Base-by-base conservation (phyloP, 2,888 invertebrate genomes). In the Morpho deidamia region DNA sequence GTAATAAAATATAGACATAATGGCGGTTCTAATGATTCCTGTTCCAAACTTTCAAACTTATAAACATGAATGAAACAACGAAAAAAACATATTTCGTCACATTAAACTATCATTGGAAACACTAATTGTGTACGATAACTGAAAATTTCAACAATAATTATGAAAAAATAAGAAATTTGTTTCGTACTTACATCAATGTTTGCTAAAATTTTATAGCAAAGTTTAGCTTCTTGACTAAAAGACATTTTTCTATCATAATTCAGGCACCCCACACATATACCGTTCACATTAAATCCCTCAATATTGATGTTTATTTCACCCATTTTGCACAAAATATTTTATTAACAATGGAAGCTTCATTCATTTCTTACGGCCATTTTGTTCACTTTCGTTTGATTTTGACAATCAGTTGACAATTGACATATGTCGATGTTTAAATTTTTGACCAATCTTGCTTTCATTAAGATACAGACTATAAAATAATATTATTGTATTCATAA, bases 221-320 rank as follows among this genome's bases (percentile, higher is more conserved):
- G 74, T 55, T 76, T 81, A 0, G 83, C 68, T 23, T 74, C 70
- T 5, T 71, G 62, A n/a, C 68, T 62, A 49, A 82, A 83, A 56
- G 66, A 78, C 88, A 89, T 89, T 61, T 74, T 78, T 4, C 89
- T 79, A 59, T 85, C 80, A 55, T 84, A 85, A 59, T 85, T 85
- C 37, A 89, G 72, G 67, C 89, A 89, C 3, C 83, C 83, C 1
- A 88, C 89, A 63, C 89, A 89, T 63, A 89, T 83, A 0, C 89
- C 88, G 44, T 88, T 89, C 32, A 87, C 89, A 66, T 88, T 89
- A 53, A 81, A 89, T 2, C 89, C 89, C 67, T 88, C 89, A 46
- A 89, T 88, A 64, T 88, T 87, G 62, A 89, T 88, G 51, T 89
- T 81, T 35, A 89, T 79, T 76, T 89, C 88, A 62, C 71, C 82